phyloP scores from a whole-genome alignment of 1,140 invertebrate genomes.

The Caenorhabditis elegans region WBcel235 BX284606.5:4071001-4071500 shows the following conservation, averaged over 20 bases:
- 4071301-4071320: neutral
- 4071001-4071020: too few relatives aligned
- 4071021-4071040: too few relatives aligned
- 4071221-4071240: neutral
- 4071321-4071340: too few relatives aligned
- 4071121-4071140: too few relatives aligned
- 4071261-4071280: neutral
- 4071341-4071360: neutral
- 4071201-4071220: neutral
- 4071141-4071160: too few relatives aligned
- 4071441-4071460: conserved; percentile 29
- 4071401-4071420: conserved; percentile 39
- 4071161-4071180: neutral
- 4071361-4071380: neutral
- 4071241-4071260: neutral
- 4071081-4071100: too few relatives aligned
- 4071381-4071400: conserved; percentile 17
- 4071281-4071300: too few relatives aligned
- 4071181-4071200: neutral
- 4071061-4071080: too few relatives aligned
- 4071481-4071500: neutral
- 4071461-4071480: conserved; percentile 14
- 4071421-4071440: conserved; percentile 37
- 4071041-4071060: too few relatives aligned
- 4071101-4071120: too few relatives aligned